Conservation (phyloP, 2,113 vertebrate genomes). For the Passer montanus region DNA sequence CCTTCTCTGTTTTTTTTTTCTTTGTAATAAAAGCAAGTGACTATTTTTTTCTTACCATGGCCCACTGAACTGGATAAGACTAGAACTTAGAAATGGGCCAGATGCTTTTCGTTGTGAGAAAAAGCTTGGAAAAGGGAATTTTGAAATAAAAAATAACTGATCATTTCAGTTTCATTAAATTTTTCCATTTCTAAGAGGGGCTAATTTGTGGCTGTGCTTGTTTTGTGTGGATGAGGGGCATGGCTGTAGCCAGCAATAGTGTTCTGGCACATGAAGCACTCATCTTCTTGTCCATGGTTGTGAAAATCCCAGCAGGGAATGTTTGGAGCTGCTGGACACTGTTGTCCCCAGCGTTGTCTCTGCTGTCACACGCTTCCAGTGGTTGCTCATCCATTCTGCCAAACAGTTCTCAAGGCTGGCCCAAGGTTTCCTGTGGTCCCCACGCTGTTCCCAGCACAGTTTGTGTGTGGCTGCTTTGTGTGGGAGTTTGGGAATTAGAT, state of each 20-base stretch:
- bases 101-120: background rate
- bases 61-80: background rate
- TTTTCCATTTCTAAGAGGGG: background rate
- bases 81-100: background rate
- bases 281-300: rapidly evolving
- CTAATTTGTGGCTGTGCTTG: background rate
- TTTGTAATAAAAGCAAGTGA: background rate
- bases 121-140: background rate
- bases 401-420: background rate
- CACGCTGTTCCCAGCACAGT: rapidly evolving
- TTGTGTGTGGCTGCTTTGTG: background rate
- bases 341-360: background rate
- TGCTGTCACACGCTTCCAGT: background rate
- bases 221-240: background rate
- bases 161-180: background rate
- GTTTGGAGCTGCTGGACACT: background rate
- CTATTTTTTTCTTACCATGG: rapidly evolving
- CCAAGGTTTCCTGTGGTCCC: background rate
- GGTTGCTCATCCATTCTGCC: background rate
- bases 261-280: background rate
- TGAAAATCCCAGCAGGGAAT: background rate
- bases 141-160: background rate
- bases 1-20: background rate
- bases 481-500: background rate
- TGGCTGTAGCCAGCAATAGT: background rate